These are phyloP conservation scores for Xenus cinereus DNA, from an alignment of 2,113 vertebrate genomes.

Conservation along the genomic window DNA sequence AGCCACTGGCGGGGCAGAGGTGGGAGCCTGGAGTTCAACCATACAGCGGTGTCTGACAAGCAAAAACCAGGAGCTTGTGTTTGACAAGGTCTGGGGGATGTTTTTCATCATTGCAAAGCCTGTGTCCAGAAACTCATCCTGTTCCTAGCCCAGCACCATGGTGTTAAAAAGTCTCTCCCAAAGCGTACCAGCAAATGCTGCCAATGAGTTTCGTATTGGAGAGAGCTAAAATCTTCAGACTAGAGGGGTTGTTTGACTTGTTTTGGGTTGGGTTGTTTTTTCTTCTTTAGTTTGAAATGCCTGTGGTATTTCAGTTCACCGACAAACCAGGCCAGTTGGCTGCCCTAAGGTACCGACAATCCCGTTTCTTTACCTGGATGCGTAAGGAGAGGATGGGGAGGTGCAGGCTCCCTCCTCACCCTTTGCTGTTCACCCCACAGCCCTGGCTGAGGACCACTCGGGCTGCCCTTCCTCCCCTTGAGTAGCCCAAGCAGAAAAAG, in stretches of 20 bases:
- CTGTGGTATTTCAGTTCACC: not conserved
- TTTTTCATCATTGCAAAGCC: not conserved
- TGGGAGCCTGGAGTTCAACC: not conserved
- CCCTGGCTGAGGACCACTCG: not conserved
- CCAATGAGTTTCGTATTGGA: not conserved
- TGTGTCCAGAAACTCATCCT: not conserved
- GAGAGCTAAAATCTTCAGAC: not conserved
- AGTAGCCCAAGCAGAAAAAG: not conserved
- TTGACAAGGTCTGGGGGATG: accelerated
- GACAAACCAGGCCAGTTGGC: not conserved
- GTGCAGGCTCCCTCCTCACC: not conserved
- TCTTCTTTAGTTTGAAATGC: not conserved
- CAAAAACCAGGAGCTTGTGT: not conserved
- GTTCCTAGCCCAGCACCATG: not conserved
- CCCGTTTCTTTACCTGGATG: not conserved
- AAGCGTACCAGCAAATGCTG: not conserved
- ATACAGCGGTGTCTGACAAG: accelerated
- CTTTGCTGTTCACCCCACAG: not conserved
- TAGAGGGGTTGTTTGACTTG: not conserved
- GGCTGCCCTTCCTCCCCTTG: not conserved
- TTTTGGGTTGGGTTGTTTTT: not conserved
- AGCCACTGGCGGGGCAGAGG: too few relatives aligned
- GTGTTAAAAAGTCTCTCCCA: not conserved
- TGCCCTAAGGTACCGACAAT: not conserved
- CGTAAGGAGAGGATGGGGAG: not conserved